These are phyloP conservation scores for Araneus ventricosus DNA, from an alignment of 1,140 invertebrate species.

Conservation along the genomic window DNA sequence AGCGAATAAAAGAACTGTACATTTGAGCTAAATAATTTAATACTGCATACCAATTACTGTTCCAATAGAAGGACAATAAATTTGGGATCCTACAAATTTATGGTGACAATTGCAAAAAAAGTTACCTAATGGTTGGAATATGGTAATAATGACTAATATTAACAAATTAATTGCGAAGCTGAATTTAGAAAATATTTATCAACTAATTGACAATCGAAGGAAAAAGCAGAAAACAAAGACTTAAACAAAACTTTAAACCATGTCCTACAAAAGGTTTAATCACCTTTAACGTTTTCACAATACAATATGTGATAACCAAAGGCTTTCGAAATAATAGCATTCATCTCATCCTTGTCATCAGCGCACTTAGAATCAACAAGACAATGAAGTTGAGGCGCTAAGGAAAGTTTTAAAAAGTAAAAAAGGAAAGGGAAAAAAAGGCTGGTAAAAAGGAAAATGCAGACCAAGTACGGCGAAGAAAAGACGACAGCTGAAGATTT, in stretches of 20 bases:
- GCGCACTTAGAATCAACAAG: constrained; percentile 28
- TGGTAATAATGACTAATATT: too few species aligned
- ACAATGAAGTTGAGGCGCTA: constrained; percentile 36
- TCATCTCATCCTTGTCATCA: constrained; percentile 58
- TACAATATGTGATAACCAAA: constrained; percentile 17
- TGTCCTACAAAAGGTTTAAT: neutral
- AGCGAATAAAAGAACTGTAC: too few species aligned
- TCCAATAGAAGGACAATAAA: too few species aligned
- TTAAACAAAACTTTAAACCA: neutral
- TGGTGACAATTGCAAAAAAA: too few species aligned
- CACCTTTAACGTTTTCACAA: neutral
- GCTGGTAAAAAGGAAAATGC: neutral
- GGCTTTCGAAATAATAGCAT: constrained; percentile 60
- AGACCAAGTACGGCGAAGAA: neutral
- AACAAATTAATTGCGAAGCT: too few species aligned
- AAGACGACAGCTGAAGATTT: constrained; percentile 62
- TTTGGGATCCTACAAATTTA: too few species aligned
- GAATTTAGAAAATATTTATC: too few species aligned
- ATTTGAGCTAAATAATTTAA: too few species aligned
- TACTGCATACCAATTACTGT: too few species aligned
- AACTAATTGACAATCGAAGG: too few species aligned
- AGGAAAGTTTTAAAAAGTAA: constrained; percentile 13
- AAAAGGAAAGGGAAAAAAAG: neutral
- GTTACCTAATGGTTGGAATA: too few species aligned
- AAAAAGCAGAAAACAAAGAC: neutral